A percentile compares a stretch with the other conserved stretches of the same genome.
phyloP scores from a whole-genome alignment of 2,888 invertebrate genomes.

The Aspidiotus rigidus region DNA sequence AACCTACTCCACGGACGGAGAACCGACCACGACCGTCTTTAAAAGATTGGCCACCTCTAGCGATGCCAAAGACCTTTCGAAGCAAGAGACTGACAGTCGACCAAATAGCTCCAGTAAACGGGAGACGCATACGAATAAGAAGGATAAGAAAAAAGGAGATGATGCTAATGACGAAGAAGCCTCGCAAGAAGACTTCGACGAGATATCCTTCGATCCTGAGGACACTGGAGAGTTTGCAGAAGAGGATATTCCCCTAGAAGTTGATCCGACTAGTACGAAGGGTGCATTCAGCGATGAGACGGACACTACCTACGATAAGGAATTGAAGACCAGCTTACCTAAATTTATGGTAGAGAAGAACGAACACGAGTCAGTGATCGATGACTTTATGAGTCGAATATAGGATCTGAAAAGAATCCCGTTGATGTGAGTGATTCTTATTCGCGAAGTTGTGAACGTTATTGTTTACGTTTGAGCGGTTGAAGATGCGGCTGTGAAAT shows the following conservation, averaged over 20 bases:
- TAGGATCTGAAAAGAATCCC: not conserved
- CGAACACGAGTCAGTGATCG: conserved; percentile 59
- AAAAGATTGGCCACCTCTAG: not conserved
- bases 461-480: too few species aligned
- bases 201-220: conserved; percentile 40
- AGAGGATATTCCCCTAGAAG: conserved; percentile 37
- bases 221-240: conserved; percentile 30
- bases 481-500: too few species aligned
- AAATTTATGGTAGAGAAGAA: conserved; percentile 60
- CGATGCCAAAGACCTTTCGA: not conserved
- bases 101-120: not conserved
- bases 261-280: conserved; percentile 47
- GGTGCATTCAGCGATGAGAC: conserved; percentile 61
- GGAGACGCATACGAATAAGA: too few species aligned
- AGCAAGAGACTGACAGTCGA: not conserved
- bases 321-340: conserved; percentile 55
- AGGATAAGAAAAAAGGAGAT: conserved; percentile 5
- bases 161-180: conserved; percentile 36
- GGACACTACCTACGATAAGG: conserved; percentile 54
- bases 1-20: conserved; percentile 10
- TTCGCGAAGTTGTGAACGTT: too few species aligned
- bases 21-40: not conserved
- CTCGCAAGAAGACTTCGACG: conserved; percentile 33
- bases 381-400: conserved; percentile 42
- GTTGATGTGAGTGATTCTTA: too few species aligned